Evolutionary conservation across 1,140 invertebrate species (phyloP).

Genomic region (Megathymus violae): DNA sequence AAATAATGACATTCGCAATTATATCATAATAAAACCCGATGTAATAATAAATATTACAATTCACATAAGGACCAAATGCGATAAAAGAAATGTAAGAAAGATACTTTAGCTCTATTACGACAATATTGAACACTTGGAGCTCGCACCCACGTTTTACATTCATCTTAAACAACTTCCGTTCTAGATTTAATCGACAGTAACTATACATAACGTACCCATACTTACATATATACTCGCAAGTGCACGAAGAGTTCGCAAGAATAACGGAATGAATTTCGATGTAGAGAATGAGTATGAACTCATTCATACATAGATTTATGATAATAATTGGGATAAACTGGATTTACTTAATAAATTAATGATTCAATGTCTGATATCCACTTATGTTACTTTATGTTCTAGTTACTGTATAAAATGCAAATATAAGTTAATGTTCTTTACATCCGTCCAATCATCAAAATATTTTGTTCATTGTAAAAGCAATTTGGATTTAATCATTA

Average conservation of each 20-base stretch:
- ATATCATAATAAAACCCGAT: too few species aligned
- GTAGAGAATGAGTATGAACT: slow-evolving; percentile 10
- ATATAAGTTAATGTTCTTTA: too few species aligned
- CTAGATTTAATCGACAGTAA: not conserved
- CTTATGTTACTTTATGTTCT: too few species aligned
- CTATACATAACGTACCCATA: not conserved
- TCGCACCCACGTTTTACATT: not conserved
- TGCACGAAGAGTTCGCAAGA: slow-evolving; percentile 6
- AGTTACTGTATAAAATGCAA: too few species aligned
- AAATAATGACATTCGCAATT: too few species aligned
- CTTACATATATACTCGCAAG: slow-evolving; percentile 2
- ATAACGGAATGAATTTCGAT: slow-evolving; percentile 15
- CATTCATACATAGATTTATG: not conserved
- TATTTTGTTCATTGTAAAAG: too few species aligned
- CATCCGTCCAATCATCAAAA: too few species aligned
- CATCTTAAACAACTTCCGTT: not conserved
- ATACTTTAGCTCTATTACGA: slow-evolving; percentile 9
- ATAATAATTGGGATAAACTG: too few species aligned
- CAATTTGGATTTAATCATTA: too few species aligned
- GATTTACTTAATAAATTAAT: too few species aligned
- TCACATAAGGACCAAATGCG: not conserved
- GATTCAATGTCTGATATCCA: too few species aligned
- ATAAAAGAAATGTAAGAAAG: not conserved
- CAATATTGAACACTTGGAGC: slow-evolving; percentile 8
- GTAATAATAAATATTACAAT: too few species aligned